phyloP scores from a whole-genome alignment of 2,113 vertebrate genomes.

The Thamnophis sirtalis region DNA sequence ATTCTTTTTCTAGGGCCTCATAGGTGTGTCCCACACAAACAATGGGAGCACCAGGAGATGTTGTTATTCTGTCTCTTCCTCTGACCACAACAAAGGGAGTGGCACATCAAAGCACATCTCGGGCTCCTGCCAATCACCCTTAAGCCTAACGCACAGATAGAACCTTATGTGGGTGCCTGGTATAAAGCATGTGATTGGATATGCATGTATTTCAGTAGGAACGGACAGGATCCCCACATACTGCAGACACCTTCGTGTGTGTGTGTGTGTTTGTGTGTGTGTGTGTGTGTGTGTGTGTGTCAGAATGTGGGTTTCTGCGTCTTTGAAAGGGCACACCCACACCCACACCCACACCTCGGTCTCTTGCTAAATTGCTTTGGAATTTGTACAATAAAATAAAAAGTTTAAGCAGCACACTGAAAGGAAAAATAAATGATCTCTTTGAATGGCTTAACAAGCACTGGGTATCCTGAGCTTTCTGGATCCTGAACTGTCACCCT shows the following conservation, averaged over 20 bases:
- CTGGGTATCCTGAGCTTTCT: not conserved
- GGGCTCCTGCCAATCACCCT: not conserved
- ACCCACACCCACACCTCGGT: not conserved
- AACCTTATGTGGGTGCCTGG: not conserved
- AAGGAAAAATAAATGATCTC: not conserved
- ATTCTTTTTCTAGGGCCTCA: not conserved
- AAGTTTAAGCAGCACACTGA: not conserved
- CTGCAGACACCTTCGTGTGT: too few species aligned
- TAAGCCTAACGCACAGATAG: not conserved
- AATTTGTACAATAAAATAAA: not conserved
- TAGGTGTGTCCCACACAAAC: not conserved
- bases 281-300: too few species aligned
- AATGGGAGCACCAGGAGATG: not conserved
- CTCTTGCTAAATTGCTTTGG: not conserved
- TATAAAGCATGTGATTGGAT: not conserved
- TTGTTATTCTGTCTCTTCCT: not conserved
- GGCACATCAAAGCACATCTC: not conserved
- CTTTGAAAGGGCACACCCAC: not conserved
- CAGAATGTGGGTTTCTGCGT: not conserved
- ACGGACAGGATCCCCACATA: not conserved
- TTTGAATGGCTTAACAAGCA: not conserved
- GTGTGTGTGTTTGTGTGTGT: too few species aligned
- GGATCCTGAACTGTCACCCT: not conserved
- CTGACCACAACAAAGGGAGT: not conserved
- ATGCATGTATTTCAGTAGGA: not conserved